Conservation (phyloP, 2,888 invertebrate species). For the Graphium colonna region DNA sequence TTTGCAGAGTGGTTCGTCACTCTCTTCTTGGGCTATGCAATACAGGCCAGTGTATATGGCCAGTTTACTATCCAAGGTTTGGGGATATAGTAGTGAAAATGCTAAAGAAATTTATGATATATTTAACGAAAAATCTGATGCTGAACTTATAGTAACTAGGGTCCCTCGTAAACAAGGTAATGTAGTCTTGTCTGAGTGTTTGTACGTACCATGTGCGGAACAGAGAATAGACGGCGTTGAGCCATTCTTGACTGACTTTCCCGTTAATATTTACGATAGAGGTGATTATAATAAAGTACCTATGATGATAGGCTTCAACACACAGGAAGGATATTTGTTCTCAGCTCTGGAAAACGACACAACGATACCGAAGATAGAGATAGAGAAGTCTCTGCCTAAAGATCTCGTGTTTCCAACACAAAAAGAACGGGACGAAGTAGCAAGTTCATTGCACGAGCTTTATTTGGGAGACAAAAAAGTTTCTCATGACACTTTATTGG, state of each 20-base stretch:
- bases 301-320: constrained; percentile 52
- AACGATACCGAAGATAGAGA: constrained; percentile 39
- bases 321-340: constrained; percentile 55
- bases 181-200: constrained; percentile 45
- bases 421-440: constrained; percentile 38
- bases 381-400: constrained; percentile 54
- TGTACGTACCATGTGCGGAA: constrained; percentile 58
- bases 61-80: constrained; percentile 51
- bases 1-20: constrained; percentile 57
- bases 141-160: constrained; percentile 50
- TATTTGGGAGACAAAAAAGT: constrained; percentile 55
- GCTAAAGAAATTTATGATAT: constrained; percentile 50
- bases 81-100: constrained; percentile 48
- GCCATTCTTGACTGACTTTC: constrained; percentile 53
- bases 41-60: constrained; percentile 53
- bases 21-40: constrained; percentile 56
- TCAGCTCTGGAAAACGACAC: constrained; percentile 49
- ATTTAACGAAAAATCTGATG: constrained; percentile 48
- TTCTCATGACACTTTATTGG: constrained; percentile 43
- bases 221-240: constrained; percentile 52
- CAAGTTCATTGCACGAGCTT: constrained; percentile 44
- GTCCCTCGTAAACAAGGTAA: constrained; percentile 52
- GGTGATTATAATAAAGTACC: constrained; percentile 61
- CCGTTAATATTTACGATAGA: constrained; percentile 43
- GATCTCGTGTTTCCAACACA: constrained; percentile 47